Percentiles rank a stretch among this genome's conserved stretches.
Conservation (phyloP, 2,797 vertebrate genomes). For the Rhinella marina region DNA sequence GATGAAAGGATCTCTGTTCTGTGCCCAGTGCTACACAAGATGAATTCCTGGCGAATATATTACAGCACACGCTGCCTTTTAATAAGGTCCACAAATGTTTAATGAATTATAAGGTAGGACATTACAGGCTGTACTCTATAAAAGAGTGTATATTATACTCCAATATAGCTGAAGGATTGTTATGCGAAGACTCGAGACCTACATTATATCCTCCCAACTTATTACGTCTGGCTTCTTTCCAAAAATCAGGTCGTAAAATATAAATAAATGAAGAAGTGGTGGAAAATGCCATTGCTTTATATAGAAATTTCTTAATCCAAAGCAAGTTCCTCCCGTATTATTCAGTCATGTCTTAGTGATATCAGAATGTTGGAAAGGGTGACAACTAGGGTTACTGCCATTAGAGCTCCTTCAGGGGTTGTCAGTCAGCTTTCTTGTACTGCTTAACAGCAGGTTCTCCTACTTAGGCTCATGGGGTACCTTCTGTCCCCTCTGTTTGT, state of each 20-base stretch:
- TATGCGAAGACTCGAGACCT: background rate
- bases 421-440: too few relatives aligned
- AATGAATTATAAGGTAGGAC: conserved; percentile 46
- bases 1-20: conserved; percentile 46
- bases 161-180: background rate
- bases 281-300: background rate
- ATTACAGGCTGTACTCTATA: conserved; percentile 12
- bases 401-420: too few relatives aligned
- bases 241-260: background rate
- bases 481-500: too few relatives aligned
- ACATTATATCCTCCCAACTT: background rate
- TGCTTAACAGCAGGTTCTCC: too few relatives aligned
- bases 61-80: conserved; percentile 37
- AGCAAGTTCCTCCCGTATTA: background rate
- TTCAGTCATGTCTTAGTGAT: background rate
- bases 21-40: conserved; percentile 22
- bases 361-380: background rate
- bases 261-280: background rate
- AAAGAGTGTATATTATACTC: conserved; percentile 13
- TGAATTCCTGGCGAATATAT: conserved; percentile 40
- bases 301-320: background rate
- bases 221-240: background rate
- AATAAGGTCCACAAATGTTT: conserved; percentile 57
- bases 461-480: too few relatives aligned
- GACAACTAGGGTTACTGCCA: too few relatives aligned